Conservation (phyloP, 2,113 vertebrate genomes). For the Chionodraco myersi region DNA sequence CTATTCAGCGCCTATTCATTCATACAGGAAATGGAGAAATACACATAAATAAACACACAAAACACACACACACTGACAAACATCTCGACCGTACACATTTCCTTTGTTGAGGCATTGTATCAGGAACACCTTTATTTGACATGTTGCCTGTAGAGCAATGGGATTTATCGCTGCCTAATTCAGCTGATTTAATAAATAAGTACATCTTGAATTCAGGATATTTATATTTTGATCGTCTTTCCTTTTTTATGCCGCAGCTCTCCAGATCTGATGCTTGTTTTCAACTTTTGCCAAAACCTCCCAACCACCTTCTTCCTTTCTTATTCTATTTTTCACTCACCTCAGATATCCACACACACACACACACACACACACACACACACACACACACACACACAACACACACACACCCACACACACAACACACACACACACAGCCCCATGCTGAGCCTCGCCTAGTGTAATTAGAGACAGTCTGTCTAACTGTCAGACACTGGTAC, state of each 20-base stretch:
- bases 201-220: slow-evolving; percentile 34
- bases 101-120: slow-evolving; percentile 59
- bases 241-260: slow-evolving; percentile 50
- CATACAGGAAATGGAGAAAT: slow-evolving; percentile 68
- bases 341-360: slow-evolving; percentile 35
- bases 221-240: slow-evolving; percentile 59
- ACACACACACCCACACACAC: slow-evolving; percentile 44
- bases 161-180: slow-evolving; percentile 36
- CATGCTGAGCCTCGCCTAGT: slow-evolving; percentile 71
- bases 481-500: slow-evolving; percentile 84
- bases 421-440: slow-evolving; percentile 55
- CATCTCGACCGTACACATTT: slow-evolving; percentile 27
- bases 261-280: slow-evolving; percentile 74
- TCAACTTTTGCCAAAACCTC: slow-evolving; percentile 75
- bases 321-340: slow-evolving; percentile 68
- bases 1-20: slow-evolving; percentile 55
- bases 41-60: slow-evolving; percentile 44
- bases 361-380: slow-evolving; percentile 57
- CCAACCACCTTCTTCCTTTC: slow-evolving; percentile 72
- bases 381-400: slow-evolving; percentile 48
- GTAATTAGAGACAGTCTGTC: slow-evolving; percentile 84
- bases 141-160: slow-evolving; percentile 21
- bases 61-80: slow-evolving; percentile 9
- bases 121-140: slow-evolving; percentile 31
- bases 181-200: slow-evolving; percentile 47